Percentiles rank a stretch among this genome's conserved stretches.
phyloP scores from a whole-genome alignment of 2,797 vertebrate species.

The Tinamus major region DNA sequence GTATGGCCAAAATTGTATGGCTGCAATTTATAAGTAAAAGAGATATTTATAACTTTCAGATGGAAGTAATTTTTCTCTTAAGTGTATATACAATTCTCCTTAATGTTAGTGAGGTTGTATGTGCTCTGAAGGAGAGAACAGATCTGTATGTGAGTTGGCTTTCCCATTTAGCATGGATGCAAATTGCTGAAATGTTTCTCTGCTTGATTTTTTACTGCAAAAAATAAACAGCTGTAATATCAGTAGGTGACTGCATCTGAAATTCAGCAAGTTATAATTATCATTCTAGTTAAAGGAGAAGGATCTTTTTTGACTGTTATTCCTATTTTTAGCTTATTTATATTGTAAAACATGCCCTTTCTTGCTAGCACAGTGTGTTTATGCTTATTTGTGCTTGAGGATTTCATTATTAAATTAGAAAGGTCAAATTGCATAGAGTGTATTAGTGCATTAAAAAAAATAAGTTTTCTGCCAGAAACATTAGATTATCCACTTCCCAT shows the following conservation, averaged over 20 bases:
- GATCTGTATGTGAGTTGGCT: not conserved
- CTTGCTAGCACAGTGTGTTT: not conserved
- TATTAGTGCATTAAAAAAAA: not conserved
- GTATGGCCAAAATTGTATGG: not conserved
- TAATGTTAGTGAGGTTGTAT: not conserved
- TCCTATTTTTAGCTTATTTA: not conserved
- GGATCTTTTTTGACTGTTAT: not conserved
- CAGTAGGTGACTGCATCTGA: not conserved
- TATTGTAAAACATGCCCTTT: not conserved
- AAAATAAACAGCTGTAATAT: accelerated
- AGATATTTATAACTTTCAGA: not conserved
- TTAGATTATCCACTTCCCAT: not conserved
- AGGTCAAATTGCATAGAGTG: not conserved
- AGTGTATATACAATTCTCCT: not conserved
- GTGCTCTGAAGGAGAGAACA: not conserved
- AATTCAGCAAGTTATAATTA: not conserved
- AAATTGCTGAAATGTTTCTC: not conserved
- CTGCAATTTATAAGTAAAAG: not conserved
- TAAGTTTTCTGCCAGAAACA: not conserved
- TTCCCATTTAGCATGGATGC: not conserved
- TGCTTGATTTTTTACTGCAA: not conserved
- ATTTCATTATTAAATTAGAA: not conserved
- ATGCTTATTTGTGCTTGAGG: not conserved
- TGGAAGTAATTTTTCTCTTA: not conserved
- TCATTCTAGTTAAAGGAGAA: not conserved